Conservation (phyloP, 2,888 invertebrate species). For the Lissocephala sabroskyi region DNA sequence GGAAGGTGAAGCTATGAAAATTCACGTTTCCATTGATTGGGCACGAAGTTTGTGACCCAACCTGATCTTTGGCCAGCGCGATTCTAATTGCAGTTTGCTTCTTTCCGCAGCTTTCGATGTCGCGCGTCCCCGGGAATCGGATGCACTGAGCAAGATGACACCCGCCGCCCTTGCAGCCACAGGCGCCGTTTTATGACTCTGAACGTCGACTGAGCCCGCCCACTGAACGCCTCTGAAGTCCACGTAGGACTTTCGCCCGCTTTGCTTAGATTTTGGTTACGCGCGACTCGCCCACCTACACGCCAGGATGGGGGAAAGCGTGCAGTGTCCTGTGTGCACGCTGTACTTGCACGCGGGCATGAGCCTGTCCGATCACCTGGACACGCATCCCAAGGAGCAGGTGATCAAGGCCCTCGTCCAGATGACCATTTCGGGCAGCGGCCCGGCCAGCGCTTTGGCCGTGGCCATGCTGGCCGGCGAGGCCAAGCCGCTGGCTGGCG, state of each 20-base stretch:
- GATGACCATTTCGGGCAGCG: constrained; percentile 58
- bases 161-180: constrained; percentile 19
- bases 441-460: constrained; percentile 35
- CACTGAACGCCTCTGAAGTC: too few relatives aligned
- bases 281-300: too few relatives aligned
- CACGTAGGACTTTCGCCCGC: too few relatives aligned
- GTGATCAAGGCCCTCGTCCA: constrained; percentile 84
- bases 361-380: constrained; percentile 84
- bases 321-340: constrained; percentile 88
- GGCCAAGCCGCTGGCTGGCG: too few relatives aligned
- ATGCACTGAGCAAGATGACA: constrained; percentile 46
- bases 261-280: too few relatives aligned
- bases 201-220: neutral
- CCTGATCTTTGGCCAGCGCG: neutral
- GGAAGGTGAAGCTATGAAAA: too few relatives aligned
- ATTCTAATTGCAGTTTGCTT: too few relatives aligned
- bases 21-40: too few relatives aligned
- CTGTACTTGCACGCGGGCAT: constrained; percentile 87
- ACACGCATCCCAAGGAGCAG: constrained; percentile 90
- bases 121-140: too few relatives aligned
- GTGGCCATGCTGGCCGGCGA: constrained; percentile 30
- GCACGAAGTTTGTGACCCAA: neutral
- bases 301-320: constrained; percentile 66
- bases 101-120: too few relatives aligned
- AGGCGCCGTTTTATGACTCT: constrained; percentile 51